Percentiles rank a stretch among this genome's conserved stretches.
phyloP scores from a whole-genome alignment of 2,797 vertebrate species.

The Emys orbicularis region DNA sequence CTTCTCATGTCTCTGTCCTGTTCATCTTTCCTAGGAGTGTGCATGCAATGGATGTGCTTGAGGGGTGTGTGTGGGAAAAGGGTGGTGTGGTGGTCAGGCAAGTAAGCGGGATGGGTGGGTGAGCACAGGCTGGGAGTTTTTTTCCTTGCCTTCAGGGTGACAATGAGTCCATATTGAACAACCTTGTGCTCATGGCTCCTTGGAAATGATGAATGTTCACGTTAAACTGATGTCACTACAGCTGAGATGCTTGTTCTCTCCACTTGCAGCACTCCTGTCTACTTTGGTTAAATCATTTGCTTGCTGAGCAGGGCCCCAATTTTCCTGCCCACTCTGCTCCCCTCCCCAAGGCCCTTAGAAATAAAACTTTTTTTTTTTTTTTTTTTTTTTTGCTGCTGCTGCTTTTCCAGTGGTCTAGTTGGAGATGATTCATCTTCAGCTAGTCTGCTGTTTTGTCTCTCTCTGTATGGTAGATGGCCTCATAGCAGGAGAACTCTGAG shows the following conservation, averaged over 20 bases:
- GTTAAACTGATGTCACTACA: conserved; percentile 2
- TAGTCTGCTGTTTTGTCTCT: neutral
- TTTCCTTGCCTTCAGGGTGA: neutral
- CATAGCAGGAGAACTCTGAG: neutral
- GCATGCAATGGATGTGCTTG: neutral
- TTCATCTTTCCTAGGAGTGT: neutral
- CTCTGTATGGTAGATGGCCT: neutral
- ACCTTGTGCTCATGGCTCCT: neutral
- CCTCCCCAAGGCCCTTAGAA: neutral
- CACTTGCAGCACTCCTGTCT: neutral
- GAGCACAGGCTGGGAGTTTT: neutral
- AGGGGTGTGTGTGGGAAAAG: neutral
- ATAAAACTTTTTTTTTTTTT: neutral
- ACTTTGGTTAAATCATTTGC: conserved; percentile 4
- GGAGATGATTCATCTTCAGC: neutral
- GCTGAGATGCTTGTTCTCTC: neutral
- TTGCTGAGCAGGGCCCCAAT: neutral
- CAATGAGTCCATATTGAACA: neutral
- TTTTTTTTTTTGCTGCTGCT: neutral
- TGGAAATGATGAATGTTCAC: neutral
- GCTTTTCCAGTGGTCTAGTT: neutral
- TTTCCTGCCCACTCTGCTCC: neutral
- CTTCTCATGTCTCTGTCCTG: neutral
- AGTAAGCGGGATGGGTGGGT: neutral
- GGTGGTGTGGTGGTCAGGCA: no score